Percentiles rank a stretch among this genome's conserved stretches.
phyloP scores from a whole-genome alignment of 2,797 vertebrate genomes.

The Pipistrellus nathusii region DNA sequence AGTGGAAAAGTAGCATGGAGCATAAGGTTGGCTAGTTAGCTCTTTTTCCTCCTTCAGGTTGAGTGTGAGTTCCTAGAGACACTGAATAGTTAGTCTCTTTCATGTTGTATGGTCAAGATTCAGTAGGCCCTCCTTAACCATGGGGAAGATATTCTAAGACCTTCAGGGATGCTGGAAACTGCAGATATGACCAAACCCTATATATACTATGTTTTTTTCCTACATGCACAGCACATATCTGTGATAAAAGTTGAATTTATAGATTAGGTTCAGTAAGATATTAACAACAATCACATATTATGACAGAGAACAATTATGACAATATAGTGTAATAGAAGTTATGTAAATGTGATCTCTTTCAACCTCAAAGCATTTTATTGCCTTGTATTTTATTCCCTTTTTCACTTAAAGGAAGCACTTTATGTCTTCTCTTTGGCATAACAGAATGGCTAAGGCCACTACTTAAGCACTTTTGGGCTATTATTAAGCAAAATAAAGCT shows the following conservation, averaged over 20 bases:
- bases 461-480: no score
- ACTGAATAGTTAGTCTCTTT: constrained; percentile 47
- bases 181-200: neutral
- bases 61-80: neutral
- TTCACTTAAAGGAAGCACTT: neutral
- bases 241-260: neutral
- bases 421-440: neutral
- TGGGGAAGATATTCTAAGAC: neutral
- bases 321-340: neutral
- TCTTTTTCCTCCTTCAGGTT: constrained; percentile 50
- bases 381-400: neutral
- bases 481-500: neutral
- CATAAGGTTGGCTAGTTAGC: neutral
- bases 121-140: neutral
- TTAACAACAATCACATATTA: neutral
- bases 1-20: constrained; percentile 54
- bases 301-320: neutral
- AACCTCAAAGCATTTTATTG: neutral
- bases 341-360: neutral
- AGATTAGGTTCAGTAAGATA: neutral
- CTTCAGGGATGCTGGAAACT: neutral
- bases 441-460: neutral
- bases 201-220: neutral
- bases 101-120: neutral
- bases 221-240: neutral